Base-by-base conservation (phyloP, 2,113 vertebrate genomes). In the Ranitomeya variabilis region DNA sequence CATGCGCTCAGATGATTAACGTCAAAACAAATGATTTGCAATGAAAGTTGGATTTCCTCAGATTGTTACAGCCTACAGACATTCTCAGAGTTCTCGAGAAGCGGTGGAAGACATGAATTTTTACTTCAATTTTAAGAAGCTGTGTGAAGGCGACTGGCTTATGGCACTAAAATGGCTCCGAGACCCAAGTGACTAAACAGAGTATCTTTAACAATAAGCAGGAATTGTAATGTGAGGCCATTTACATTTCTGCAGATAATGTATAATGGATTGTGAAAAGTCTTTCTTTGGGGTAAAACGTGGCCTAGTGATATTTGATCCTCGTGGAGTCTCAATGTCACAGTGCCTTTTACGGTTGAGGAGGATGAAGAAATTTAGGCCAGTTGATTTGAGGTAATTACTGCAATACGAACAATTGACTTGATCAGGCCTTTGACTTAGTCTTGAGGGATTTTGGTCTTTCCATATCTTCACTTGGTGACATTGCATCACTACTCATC, bases 21-120 rank as follows among this genome's bases (percentile, higher is more conserved):
- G 2, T n/a, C 26, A 66, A 37, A 62, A 80, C n/a, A 69, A 37
- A 86, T 88, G 87, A 88, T 88, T 88, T 88, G 80, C 87, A 88
- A 83, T 88, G 80, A 84, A 88, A 88, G 80, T 88, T 83, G 80
- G 80, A 88, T 83, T 60, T 54, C 73, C 87, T 88, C n/a, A 14
- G 87, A 88, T 74, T 88, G 80, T 83, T 83, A 55, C 87, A 88
- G 81, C 87, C 87, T 83, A 74, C 71, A 37, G 23, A 85, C 64
- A n/a, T n/a, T 12, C 79, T 80, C 66, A 4, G 11, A 1, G 52
- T 18, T 85, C 86, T 74, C 82, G n/a, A 55, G 15, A 81, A n/a
- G 19, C 11, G 6, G 3, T 7, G 26, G 79, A 87, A 90, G 37
- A 13, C 81, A 88, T 83, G 80, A 52, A 88, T 88, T 83, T 83